A percentile compares a stretch with the other conserved stretches of the same genome.
These are phyloP conservation scores for Euglossa dilemma DNA, from an alignment of 1,140 invertebrate species.

Conservation along the genomic window DNA sequence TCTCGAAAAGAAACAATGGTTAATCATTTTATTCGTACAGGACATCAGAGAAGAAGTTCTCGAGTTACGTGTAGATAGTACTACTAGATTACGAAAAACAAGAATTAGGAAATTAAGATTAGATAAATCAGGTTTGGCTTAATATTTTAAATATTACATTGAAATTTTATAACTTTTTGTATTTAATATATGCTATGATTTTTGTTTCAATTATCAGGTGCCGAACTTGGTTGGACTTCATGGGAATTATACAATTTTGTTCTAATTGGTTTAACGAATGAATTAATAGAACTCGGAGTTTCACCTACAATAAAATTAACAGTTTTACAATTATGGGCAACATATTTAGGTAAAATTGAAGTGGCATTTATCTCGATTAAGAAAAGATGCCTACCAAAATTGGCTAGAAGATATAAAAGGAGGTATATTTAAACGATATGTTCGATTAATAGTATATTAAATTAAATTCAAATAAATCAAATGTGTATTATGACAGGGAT, in stretches of 20 bases:
- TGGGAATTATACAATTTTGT: slow-evolving; percentile 88
- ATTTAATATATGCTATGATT: background rate
- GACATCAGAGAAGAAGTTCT: slow-evolving; percentile 80
- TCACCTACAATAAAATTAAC: slow-evolving; percentile 83
- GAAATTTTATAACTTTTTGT: background rate
- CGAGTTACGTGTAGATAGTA: slow-evolving; percentile 64
- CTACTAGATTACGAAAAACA: slow-evolving; percentile 62
- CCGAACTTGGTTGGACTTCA: slow-evolving; percentile 82
- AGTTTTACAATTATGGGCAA: slow-evolving; percentile 85
- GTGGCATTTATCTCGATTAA: slow-evolving; percentile 84
- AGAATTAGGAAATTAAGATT: slow-evolving; percentile 59
- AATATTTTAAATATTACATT: slow-evolving; percentile 19
- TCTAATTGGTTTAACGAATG: slow-evolving; percentile 84
- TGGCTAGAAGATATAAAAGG: slow-evolving; percentile 80
- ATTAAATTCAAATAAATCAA: slow-evolving; percentile 18
- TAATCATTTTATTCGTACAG: slow-evolving; percentile 62
- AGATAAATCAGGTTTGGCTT: slow-evolving; percentile 41
- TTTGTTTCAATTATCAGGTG: slow-evolving; percentile 55
- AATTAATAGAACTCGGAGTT: slow-evolving; percentile 84
- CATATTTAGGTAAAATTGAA: slow-evolving; percentile 84
- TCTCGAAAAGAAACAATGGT: slow-evolving; percentile 2
- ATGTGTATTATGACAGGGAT: slow-evolving; percentile 77
- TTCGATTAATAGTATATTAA: background rate
- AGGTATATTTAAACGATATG: slow-evolving; percentile 72
- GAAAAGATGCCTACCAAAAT: slow-evolving; percentile 81